Conservation (phyloP, 2,113 vertebrate species). For the Periophthalmus modestus region DNA sequence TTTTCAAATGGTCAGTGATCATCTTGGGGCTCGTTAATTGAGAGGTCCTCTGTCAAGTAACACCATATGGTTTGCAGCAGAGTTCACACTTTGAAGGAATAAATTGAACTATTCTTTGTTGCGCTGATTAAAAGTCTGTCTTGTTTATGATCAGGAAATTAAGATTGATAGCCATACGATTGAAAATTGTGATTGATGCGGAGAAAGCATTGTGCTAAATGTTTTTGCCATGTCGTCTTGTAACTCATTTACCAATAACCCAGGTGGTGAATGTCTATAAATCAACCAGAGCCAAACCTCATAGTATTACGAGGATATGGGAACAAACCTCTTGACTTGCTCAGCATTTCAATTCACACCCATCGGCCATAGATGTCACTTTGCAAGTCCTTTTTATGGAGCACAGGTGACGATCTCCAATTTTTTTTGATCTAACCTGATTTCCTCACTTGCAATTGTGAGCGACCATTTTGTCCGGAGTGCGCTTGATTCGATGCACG, state of each 20-base stretch:
- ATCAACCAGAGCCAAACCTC: not conserved
- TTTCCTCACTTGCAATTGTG: slow-evolving; percentile 40
- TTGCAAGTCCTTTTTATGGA: not conserved
- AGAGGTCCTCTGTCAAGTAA: too few species aligned
- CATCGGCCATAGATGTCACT: slow-evolving; percentile 3
- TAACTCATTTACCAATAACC: not conserved
- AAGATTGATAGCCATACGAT: too few species aligned
- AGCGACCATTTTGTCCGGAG: slow-evolving; percentile 47
- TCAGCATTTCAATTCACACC: not conserved
- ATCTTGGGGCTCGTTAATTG: too few species aligned
- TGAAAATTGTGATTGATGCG: too few species aligned
- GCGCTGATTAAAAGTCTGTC: too few species aligned
- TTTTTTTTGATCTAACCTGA: slow-evolving; percentile 27
- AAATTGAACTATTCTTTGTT: too few species aligned
- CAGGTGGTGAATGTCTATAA: not conserved
- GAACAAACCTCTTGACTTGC: not conserved
- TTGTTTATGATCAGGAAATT: too few species aligned
- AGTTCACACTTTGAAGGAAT: too few species aligned
- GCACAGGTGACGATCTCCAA: slow-evolving; percentile 33
- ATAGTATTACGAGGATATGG: not conserved
- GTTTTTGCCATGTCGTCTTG: too few species aligned
- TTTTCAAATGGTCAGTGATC: too few species aligned
- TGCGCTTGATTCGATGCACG: slow-evolving; percentile 30
- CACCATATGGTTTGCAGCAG: too few species aligned
- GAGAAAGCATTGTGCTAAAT: too few species aligned